Conservation (phyloP, 2,113 vertebrate genomes). For the Romanogobio albipinnatus region DNA sequence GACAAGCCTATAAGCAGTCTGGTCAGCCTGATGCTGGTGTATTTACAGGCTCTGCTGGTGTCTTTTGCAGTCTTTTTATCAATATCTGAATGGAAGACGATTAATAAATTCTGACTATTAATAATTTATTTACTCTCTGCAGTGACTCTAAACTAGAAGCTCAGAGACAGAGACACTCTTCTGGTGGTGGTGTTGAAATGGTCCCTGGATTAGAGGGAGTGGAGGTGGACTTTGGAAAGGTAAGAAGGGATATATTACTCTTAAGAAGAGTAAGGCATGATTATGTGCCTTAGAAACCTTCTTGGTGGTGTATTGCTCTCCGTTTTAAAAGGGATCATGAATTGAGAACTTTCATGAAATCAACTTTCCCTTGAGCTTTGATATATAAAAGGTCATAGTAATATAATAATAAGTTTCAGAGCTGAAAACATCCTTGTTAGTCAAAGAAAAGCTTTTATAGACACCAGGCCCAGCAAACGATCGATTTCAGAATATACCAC, state of each 20-base stretch:
- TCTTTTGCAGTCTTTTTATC: constrained; percentile 13
- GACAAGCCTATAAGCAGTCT: neutral
- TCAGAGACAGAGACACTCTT: constrained; percentile 89
- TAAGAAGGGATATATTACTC: constrained; percentile 60
- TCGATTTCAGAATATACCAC: too few species aligned
- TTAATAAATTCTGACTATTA: constrained; percentile 15
- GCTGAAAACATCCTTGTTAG: too few species aligned
- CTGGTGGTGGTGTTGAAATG: constrained; percentile 84
- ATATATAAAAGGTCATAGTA: too few species aligned
- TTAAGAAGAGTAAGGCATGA: neutral
- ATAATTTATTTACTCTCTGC: constrained; percentile 47
- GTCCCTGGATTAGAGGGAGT: constrained; percentile 91
- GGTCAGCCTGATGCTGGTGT: constrained; percentile 14
- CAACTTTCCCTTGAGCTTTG: too few species aligned
- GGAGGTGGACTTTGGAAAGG: constrained; percentile 90
- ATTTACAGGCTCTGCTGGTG: neutral
- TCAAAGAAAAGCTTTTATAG: too few species aligned
- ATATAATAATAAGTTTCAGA: too few species aligned
- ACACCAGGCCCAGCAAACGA: too few species aligned
- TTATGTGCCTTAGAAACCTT: neutral
- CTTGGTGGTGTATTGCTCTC: neutral
- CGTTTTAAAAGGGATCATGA: neutral
- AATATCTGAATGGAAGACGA: neutral
- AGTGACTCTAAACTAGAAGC: constrained; percentile 88
- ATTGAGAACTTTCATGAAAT: too few species aligned